These are phyloP conservation scores for Drosophila ustulata DNA, from an alignment of 2,888 invertebrate genomes.

Conservation along the genomic window DNA sequence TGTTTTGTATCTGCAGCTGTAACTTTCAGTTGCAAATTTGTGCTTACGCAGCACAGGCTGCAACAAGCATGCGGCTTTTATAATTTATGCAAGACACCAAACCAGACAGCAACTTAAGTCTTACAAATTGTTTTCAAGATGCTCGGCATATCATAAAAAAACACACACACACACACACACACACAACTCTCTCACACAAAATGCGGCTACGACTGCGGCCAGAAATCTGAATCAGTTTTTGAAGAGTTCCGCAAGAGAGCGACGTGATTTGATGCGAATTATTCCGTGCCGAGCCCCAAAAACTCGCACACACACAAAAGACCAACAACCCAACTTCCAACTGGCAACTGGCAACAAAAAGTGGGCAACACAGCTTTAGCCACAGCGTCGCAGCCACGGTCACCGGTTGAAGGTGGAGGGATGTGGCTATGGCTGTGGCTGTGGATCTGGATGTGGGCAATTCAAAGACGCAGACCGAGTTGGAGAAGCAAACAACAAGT, in stretches of 20 bases:
- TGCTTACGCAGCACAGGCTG: constrained; percentile 49
- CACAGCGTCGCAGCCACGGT: constrained; percentile 32
- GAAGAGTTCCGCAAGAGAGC: constrained; percentile 70
- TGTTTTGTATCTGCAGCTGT: constrained; percentile 19
- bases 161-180: constrained; percentile 1
- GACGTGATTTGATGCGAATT: constrained; percentile 77
- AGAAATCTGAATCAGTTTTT: constrained; percentile 71
- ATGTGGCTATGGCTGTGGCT: background rate
- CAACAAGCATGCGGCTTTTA: constrained; percentile 65
- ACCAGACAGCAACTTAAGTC: constrained; percentile 63
- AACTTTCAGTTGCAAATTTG: constrained; percentile 31
- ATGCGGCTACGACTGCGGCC: constrained; percentile 23
- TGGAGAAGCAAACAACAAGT: constrained; percentile 62
- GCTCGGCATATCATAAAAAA: constrained; percentile 62
- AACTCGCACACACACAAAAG: constrained; percentile 11
- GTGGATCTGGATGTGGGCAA: constrained; percentile 16
- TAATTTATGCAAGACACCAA: constrained; percentile 78
- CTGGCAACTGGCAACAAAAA: constrained; percentile 30
- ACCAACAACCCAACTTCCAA: constrained; percentile 21
- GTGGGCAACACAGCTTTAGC: constrained; percentile 26
- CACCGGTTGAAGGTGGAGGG: constrained; percentile 8
- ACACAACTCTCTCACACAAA: constrained; percentile 33
- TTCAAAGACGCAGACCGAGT: constrained; percentile 18
- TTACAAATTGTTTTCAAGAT: constrained; percentile 77
- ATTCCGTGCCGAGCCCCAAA: constrained; percentile 56